These are phyloP conservation scores for Scolopax mira DNA, from an alignment of 2,113 vertebrate genomes.

Conservation along the genomic window DNA sequence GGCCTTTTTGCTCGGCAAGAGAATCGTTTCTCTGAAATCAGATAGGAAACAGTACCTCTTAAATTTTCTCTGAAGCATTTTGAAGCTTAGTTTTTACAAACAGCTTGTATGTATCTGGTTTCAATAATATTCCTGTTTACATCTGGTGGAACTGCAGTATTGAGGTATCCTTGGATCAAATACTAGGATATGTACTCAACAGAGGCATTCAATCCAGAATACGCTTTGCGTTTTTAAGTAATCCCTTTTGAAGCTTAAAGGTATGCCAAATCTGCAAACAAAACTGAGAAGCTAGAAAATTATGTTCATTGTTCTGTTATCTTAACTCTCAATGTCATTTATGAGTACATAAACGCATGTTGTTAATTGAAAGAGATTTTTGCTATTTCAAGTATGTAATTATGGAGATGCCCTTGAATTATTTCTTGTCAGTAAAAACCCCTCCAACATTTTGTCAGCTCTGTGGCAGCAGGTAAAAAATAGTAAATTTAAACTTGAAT, in stretches of 20 bases:
- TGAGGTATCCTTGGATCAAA: background rate
- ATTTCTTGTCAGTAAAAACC: background rate
- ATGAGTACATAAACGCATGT: background rate
- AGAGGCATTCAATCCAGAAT: background rate
- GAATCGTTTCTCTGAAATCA: background rate
- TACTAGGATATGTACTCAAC: background rate
- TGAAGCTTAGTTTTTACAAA: background rate
- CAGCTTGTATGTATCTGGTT: background rate
- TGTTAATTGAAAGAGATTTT: slow-evolving; percentile 15
- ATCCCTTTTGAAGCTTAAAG: background rate
- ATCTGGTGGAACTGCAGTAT: background rate
- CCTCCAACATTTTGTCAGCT: background rate
- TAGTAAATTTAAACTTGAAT: background rate
- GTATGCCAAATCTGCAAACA: background rate
- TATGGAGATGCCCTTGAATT: background rate
- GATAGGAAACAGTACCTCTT: background rate
- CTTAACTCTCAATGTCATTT: background rate
- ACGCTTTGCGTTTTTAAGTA: background rate
- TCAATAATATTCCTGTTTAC: background rate
- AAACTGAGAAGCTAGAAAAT: background rate
- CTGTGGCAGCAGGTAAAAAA: background rate
- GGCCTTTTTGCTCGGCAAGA: background rate
- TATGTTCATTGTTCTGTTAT: background rate
- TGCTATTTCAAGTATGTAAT: background rate
- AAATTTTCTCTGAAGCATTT: background rate